Evolutionary conservation across 2,888 invertebrate species (phyloP).

Genomic region (Hypolimnas misippus): DNA sequence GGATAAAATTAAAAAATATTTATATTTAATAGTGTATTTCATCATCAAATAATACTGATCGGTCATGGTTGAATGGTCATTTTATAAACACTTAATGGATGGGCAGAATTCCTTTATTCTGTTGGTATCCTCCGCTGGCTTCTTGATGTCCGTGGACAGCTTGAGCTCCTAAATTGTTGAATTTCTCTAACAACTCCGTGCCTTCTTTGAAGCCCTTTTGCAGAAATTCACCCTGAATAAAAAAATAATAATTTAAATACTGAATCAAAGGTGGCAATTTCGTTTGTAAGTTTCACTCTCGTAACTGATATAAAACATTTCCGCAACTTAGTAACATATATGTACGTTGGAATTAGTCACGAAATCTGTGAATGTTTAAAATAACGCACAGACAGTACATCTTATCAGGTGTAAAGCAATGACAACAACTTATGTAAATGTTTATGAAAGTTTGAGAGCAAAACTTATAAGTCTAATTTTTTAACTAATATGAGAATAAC

Average conservation of each 20-base stretch:
- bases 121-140: slow-evolving; percentile 81
- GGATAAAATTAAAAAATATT: slow-evolving; percentile 12
- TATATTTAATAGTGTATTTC: slow-evolving; percentile 8
- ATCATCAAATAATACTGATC: neutral
- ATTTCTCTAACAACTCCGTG: slow-evolving; percentile 82
- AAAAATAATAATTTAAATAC: neutral
- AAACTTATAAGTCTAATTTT: too few relatives aligned
- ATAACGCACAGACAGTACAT: too few relatives aligned
- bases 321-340: too few relatives aligned
- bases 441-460: too few relatives aligned
- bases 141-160: slow-evolving; percentile 86
- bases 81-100: slow-evolving; percentile 58
- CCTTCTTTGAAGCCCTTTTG: slow-evolving; percentile 84
- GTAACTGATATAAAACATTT: too few relatives aligned
- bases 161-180: slow-evolving; percentile 85
- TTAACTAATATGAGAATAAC: too few relatives aligned
- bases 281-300: too few relatives aligned
- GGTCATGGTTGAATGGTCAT: too few relatives aligned
- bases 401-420: too few relatives aligned
- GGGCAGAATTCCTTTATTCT: slow-evolving; percentile 83
- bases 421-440: too few relatives aligned
- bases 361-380: too few relatives aligned
- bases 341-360: too few relatives aligned
- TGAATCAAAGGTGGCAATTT: neutral
- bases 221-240: slow-evolving; percentile 81